phyloP scores from a whole-genome alignment of 2,888 invertebrate genomes.

The Drosophila quinaria region DNA sequence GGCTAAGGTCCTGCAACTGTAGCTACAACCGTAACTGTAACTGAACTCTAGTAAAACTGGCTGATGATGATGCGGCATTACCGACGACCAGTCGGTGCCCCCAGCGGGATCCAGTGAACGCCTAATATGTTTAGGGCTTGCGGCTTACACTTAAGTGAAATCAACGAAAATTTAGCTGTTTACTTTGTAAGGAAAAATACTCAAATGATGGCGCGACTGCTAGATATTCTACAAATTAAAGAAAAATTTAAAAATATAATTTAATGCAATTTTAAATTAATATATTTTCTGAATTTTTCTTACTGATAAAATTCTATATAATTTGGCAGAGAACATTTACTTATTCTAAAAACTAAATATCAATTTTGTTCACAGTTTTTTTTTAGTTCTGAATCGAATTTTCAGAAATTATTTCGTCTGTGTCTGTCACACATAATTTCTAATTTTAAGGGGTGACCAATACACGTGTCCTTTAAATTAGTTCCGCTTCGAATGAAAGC shows the following conservation, averaged over 20 bases:
- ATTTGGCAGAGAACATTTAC: background rate
- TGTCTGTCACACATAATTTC: conserved; percentile 1
- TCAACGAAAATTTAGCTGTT: conserved; percentile 64
- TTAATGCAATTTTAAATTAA: background rate
- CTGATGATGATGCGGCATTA: conserved; percentile 69
- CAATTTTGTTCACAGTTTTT: background rate
- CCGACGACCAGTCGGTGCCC: conserved; percentile 39
- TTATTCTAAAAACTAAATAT: background rate
- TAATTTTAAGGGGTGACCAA: conserved; percentile 18
- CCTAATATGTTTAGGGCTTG: conserved; percentile 75
- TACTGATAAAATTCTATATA: background rate
- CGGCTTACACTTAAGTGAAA: conserved; percentile 74
- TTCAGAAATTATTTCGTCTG: background rate
- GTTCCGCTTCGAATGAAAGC: conserved; percentile 30
- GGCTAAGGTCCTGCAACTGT: conserved; percentile 10
- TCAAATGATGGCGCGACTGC: background rate
- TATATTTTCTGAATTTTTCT: background rate
- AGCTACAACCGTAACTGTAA: background rate
- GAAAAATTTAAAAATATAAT: background rate
- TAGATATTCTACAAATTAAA: conserved; percentile 10
- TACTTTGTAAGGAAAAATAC: background rate
- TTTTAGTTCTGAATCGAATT: background rate
- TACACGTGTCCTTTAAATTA: conserved; percentile 46
- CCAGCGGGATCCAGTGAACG: conserved; percentile 32
- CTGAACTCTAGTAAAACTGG: conserved; percentile 24